Conservation (phyloP, 2,888 invertebrate species). For the Sipunculus nudus region DNA sequence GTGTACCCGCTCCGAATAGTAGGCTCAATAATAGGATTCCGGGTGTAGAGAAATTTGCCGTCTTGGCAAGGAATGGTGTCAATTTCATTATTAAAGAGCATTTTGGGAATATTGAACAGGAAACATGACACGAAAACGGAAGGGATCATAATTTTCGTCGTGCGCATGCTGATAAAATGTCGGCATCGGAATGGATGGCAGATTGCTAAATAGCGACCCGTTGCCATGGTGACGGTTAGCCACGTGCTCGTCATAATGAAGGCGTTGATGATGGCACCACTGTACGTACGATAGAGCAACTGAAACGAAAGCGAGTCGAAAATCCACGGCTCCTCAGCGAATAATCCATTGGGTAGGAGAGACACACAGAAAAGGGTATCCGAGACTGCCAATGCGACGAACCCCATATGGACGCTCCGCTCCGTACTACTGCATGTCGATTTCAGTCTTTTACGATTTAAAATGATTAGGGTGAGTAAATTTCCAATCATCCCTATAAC, state of each 20-base stretch:
- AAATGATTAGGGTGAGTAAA: slow-evolving; percentile 79
- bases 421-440: slow-evolving; percentile 74
- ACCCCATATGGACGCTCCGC: slow-evolving; percentile 81
- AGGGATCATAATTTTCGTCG: slow-evolving; percentile 51
- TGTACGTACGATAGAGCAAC: slow-evolving; percentile 53
- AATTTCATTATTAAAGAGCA: slow-evolving; percentile 26
- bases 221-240: slow-evolving; percentile 78
- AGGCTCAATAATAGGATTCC: slow-evolving; percentile 49
- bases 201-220: slow-evolving; percentile 79
- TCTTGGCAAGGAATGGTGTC: slow-evolving; percentile 18
- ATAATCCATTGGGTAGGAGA: slow-evolving; percentile 71
- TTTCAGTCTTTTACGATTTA: slow-evolving; percentile 71
- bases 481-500: slow-evolving; percentile 82
- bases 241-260: slow-evolving; percentile 76
- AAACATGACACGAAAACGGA: slow-evolving; percentile 31
- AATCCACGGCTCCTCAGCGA: slow-evolving; percentile 31
- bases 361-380: slow-evolving; percentile 72
- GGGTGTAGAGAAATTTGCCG: slow-evolving; percentile 12
- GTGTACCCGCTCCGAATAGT: slow-evolving; percentile 52
- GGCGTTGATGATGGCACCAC: slow-evolving; percentile 55
- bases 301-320: slow-evolving; percentile 11
- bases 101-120: slow-evolving; percentile 35
- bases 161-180: slow-evolving; percentile 72
- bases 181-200: slow-evolving; percentile 78
- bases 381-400: slow-evolving; percentile 80